phyloP scores from a whole-genome alignment of 2,797 vertebrate genomes.

The Sebastes itinus region DNA sequence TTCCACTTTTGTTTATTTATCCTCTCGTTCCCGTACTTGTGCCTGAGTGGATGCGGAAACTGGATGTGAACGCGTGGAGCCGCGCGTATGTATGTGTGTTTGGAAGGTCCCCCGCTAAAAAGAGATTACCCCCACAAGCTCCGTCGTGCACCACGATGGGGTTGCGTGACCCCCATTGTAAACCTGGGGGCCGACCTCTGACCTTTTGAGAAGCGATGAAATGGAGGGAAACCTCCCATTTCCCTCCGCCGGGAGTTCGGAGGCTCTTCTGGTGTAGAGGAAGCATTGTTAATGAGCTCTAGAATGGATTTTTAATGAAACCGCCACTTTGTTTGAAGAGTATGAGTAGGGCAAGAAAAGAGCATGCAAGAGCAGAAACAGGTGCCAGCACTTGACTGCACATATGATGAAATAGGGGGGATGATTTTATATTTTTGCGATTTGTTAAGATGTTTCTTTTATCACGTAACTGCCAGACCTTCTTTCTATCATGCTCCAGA shows the following conservation, averaged over 20 bases:
- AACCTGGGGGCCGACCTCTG: conserved; percentile 75
- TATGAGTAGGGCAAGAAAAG: conserved; percentile 12
- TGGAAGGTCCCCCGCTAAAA: conserved; percentile 37
- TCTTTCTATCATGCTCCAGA: conserved; percentile 13
- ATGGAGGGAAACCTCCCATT: conserved; percentile 71
- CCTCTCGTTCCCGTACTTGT: conserved; percentile 48
- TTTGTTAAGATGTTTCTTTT: neutral
- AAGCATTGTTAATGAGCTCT: conserved; percentile 57
- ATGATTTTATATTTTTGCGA: conserved; percentile 5
- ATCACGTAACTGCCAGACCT: neutral
- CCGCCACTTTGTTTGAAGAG: conserved; percentile 39
- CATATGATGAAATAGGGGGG: neutral
- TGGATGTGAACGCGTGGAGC: conserved; percentile 33
- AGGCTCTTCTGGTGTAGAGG: conserved; percentile 28
- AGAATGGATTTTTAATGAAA: conserved; percentile 63
- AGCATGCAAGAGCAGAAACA: conserved; percentile 54
- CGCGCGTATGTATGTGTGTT: conserved; percentile 25
- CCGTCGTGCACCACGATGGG: conserved; percentile 60
- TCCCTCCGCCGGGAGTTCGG: conserved; percentile 41
- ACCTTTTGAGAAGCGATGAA: conserved; percentile 74
- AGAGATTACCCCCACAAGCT: conserved; percentile 68
- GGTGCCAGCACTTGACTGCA: conserved; percentile 46
- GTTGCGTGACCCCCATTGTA: conserved; percentile 77
- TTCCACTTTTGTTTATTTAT: conserved; percentile 77
- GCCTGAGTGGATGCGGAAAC: conserved; percentile 63